phyloP scores from a whole-genome alignment of 2,113 vertebrate genomes.

The Rhinolophus sinicus region DNA sequence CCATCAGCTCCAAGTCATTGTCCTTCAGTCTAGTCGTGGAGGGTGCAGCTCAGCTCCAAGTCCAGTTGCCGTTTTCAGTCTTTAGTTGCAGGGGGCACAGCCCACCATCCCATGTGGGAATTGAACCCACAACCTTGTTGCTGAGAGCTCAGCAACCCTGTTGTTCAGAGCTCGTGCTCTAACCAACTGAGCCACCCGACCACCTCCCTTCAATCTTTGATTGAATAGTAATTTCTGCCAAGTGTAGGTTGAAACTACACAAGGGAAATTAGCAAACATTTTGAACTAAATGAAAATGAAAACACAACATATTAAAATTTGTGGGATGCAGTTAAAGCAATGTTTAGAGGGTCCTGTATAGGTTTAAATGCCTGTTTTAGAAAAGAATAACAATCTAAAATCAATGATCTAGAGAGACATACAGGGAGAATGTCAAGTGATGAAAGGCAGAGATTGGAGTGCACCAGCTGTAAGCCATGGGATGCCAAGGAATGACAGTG shows the following conservation, averaged over 20 bases:
- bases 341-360: background rate
- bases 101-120: too few species aligned
- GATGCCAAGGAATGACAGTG: background rate
- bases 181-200: too few species aligned
- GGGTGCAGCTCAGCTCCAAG: too few species aligned
- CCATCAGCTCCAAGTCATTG: too few species aligned
- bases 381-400: constrained; percentile 35
- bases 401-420: background rate
- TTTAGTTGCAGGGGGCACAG: too few species aligned
- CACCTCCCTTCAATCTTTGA: background rate
- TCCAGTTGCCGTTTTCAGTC: too few species aligned
- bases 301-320: constrained; percentile 13
- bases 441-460: background rate
- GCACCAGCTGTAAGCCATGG: background rate
- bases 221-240: constrained; percentile 3
- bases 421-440: constrained; percentile 1
- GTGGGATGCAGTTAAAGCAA: constrained; percentile 16
- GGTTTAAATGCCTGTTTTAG: constrained; percentile 14
- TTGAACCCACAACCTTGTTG: too few species aligned
- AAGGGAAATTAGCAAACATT: constrained; percentile 37
- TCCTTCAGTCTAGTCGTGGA: too few species aligned
- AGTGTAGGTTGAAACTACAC: background rate
- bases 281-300: constrained; percentile 48
- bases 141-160: too few species aligned
- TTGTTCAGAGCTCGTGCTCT: too few species aligned